phyloP scores from a whole-genome alignment of 1,140 invertebrate species.

The Zelostemma sp. region DNA sequence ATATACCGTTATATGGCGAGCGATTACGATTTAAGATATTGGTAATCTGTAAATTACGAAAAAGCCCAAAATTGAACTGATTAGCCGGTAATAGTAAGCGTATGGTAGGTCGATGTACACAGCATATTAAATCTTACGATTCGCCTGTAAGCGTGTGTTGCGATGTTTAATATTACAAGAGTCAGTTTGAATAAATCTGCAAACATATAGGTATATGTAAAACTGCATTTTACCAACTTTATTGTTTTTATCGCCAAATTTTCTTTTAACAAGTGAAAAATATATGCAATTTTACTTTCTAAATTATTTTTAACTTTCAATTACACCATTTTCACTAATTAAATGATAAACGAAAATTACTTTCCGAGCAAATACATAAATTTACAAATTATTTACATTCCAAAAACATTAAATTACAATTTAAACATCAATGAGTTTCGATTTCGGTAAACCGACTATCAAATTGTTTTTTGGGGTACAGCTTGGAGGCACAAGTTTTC shows the following conservation, averaged over 20 bases:
- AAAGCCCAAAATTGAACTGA: conserved; percentile 26
- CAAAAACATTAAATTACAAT: too few relatives aligned
- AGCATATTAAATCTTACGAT: conserved; percentile 47
- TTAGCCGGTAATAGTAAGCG: conserved; percentile 42
- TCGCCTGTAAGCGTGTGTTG: conserved; percentile 51
- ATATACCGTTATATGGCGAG: not conserved
- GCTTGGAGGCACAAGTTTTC: conserved; percentile 80
- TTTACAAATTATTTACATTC: too few relatives aligned
- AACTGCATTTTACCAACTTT: too few relatives aligned
- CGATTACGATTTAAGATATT: not conserved
- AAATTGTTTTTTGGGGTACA: conserved; percentile 97
- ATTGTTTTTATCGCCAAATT: too few relatives aligned
- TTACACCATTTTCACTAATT: too few relatives aligned
- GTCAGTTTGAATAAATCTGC: conserved; percentile 50
- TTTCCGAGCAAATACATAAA: too few relatives aligned
- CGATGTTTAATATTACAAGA: conserved; percentile 51
- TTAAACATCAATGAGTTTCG: conserved; percentile 16
- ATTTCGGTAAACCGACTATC: conserved; percentile 79
- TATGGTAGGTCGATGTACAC: conserved; percentile 49
- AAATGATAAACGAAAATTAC: too few relatives aligned
- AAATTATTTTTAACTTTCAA: too few relatives aligned
- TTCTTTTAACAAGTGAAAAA: too few relatives aligned
- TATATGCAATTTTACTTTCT: too few relatives aligned
- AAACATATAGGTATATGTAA: conserved; percentile 40
- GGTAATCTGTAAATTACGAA: conserved; percentile 3